Base-by-base conservation (phyloP, 2,797 vertebrate genomes). In the Sciurus carolinensis region DNA sequence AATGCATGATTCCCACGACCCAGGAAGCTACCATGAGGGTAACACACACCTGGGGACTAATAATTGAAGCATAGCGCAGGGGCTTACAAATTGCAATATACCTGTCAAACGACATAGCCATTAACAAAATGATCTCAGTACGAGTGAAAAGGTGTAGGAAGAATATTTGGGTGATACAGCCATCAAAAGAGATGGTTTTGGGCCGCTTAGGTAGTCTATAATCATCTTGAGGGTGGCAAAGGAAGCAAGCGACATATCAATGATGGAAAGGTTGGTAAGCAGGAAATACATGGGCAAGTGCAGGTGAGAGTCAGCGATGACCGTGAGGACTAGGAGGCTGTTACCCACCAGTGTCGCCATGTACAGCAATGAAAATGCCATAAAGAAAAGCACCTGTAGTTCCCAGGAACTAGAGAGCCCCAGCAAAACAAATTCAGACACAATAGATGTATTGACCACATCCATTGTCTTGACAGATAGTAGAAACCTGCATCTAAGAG, bases 371-470 rank as follows among this genome's bases (percentile, higher is more conserved):
- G 92, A 97, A 91, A 97, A 97, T 2, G 97, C 50, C 36, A 87
- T 7, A 7, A 97, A 96, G 69, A 96, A 95, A 96, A 97, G 66
- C 30, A 95, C 79, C 75, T 82, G 94, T 12, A 97, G 77, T 75
- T 94, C 80, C 97, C 87, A 91, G 42, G 92, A 96, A 36, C 81
- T 71, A 93, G 86, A 97, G 52, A 98, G 95, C 47, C 98, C 97
- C 66, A 98, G 42, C 57, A 98, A 95, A 87, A 97, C n/a, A 95
- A 98, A 98, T 96, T 97, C 96, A 92, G 94, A 91, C 66, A 98
- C 92, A 54, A 64, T 28, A 47, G 97, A 97, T 42, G 90, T 82
- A 54, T 98, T 98, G 47, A 18, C 54, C 36, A 57, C 1, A 69
- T 94, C 71, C 97, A 98, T 96, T 59, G 8, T 95, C 82, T 86